A percentile compares a stretch with the other conserved stretches of the same genome.
phyloP scores from a whole-genome alignment of 2,797 vertebrate genomes.

The Hoplostethus mediterraneus region DNA sequence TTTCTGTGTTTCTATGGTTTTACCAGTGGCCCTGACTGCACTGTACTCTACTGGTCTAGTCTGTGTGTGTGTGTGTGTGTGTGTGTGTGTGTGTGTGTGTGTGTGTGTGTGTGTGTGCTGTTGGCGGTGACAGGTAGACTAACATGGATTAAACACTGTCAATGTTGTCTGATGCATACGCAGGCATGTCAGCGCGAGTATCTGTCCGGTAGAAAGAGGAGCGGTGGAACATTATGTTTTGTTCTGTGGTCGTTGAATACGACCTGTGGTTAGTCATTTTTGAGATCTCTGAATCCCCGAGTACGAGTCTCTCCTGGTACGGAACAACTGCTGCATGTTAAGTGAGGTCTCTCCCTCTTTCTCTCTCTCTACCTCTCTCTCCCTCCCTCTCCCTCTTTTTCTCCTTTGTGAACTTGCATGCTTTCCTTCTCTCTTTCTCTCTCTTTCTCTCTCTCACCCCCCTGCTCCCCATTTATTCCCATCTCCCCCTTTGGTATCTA shows the following conservation, averaged over 20 bases:
- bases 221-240: conserved; percentile 21
- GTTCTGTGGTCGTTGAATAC: conserved; percentile 7
- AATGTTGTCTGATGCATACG: conserved; percentile 53
- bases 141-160: conserved; percentile 72
- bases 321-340: conserved; percentile 16
- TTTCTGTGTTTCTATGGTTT: conserved; percentile 44
- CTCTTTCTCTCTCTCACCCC: conserved; percentile 3
- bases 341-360: not conserved
- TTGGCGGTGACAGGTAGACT: conserved; percentile 66
- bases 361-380: conserved; percentile 1
- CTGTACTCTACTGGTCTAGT: conserved; percentile 43
- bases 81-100: conserved; percentile 30
- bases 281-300: conserved; percentile 1
- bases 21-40: conserved; percentile 27
- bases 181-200: not conserved
- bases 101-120: conserved; percentile 28
- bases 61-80: conserved; percentile 11
- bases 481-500: conserved; percentile 23
- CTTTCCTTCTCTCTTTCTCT: conserved; percentile 1
- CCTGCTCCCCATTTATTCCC: conserved; percentile 8
- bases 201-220: conserved; percentile 12
- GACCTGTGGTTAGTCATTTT: not conserved
- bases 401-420: not conserved
- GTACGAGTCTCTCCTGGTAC: conserved; percentile 15
- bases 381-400: conserved; percentile 1